Base-by-base conservation (phyloP, 35 echinoderm and acorn worm species). In the Diadema setosum region DNA sequence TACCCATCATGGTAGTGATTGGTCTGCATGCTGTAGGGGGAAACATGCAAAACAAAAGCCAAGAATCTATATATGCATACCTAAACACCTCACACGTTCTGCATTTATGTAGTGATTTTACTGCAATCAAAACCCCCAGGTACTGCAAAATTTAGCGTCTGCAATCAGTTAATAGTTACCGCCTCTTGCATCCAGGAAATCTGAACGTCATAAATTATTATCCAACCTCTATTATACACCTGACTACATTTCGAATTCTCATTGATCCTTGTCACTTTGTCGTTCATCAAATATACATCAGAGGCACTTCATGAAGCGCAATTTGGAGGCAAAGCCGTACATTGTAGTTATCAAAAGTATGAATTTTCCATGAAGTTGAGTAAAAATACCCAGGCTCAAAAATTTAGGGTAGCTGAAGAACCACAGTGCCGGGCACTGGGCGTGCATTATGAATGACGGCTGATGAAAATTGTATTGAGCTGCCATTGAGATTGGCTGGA, bases 201-300 rank as follows among this genome's bases (percentile, higher is more conserved):
- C 37, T 81, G 37, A 81, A 81, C 75, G 11, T 43, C 75, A 81
- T 81, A 3, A 81, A 81, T 81, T 81, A 81, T 81, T 81, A 81
- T 81, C 12, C 23, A 81, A 25, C 11, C 44, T 81, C 44, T 41
- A 81, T 81, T 43, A 81, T 41, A 81, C 39, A 45, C 37, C 44
- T 46, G 37, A 81, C 75, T 81, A 43, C 44, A 81, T 81, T 33
- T 81, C 25, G n/a, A 45, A 81, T 67, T 67, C 63, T 34, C 21
- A 67, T 67, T 67, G 63, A 67, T 67, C 63, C 37, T 34, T 67
- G 5, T 34, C 63, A 67, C 63, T 67, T 67, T 67, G 63, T 34
- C 37, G 63, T 34, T 34, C 63, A 67, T 67, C 27, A 67, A 67
- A 67, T 33, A 67, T 67, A 67, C 27, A 67, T 67, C 37, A 67